These are phyloP conservation scores for Lycaena phlaeas DNA, from an alignment of 2,888 invertebrate genomes.

Conservation along the genomic window DNA sequence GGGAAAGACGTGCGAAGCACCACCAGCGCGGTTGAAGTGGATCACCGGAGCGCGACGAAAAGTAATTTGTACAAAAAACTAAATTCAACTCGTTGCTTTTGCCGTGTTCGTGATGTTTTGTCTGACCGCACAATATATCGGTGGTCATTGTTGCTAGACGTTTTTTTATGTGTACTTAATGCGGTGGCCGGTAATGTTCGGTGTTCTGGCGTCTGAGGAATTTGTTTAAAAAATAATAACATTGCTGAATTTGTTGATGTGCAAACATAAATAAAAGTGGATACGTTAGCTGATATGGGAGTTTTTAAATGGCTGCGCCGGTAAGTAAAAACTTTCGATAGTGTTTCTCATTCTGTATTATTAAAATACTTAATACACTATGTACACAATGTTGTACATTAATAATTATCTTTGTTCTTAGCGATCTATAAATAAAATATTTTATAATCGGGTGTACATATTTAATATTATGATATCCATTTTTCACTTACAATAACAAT, in stretches of 20 bases:
- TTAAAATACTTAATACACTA: no score
- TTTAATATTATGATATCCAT: no score
- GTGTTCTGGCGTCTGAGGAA: slow-evolving; percentile 35
- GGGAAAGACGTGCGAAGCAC: slow-evolving; percentile 33
- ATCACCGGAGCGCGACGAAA: slow-evolving; percentile 69
- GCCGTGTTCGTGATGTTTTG: slow-evolving; percentile 68
- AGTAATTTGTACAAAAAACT: slow-evolving; percentile 70
- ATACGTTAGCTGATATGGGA: slow-evolving; percentile 55
- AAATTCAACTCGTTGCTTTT: slow-evolving; percentile 69
- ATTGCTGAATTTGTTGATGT: slow-evolving; percentile 14
- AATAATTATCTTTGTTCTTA: no score
- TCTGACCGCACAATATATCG: slow-evolving; percentile 70
- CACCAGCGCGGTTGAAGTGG: slow-evolving; percentile 53
- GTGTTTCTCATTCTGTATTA: no score
- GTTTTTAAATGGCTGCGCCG: slow-evolving; percentile 69
- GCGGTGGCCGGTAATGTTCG: slow-evolving; percentile 54
- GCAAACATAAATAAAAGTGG: slow-evolving; percentile 39
- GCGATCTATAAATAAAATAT: no score
- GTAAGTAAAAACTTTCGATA: slow-evolving; percentile 55
- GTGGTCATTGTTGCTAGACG: slow-evolving; percentile 64
- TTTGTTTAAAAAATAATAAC: slow-evolving; percentile 44
- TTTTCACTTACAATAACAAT: no score
- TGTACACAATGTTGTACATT: no score
- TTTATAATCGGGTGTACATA: no score
- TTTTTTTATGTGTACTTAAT: slow-evolving; percentile 52